Base-by-base conservation (phyloP, 2,113 vertebrate species). In the Tyrannus savana region DNA sequence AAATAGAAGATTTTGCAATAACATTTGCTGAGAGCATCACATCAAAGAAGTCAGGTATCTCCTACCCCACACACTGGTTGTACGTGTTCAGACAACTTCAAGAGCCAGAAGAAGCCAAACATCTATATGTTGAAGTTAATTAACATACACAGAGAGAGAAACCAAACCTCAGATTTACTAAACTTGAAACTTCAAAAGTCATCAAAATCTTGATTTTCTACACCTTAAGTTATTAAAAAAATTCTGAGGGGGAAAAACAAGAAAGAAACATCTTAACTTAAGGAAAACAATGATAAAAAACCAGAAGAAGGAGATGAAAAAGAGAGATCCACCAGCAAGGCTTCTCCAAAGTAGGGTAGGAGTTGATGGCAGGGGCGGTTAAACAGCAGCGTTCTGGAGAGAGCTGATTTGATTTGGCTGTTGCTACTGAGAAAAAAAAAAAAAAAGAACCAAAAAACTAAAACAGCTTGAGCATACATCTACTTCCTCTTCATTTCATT, bases 31-130 rank as follows among this genome's bases (percentile, higher is more conserved):
- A 53, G 7, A 78, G 21, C 11, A 53, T 37, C 25, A 2, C n/a
- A 79, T 37, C 23, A 68, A 79, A 50, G n/a, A 16, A 47, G 35
- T 15, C 49, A 10, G 73, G 53, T 33, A 25, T 71, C 31, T 27
- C 46, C 42, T 11, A 68, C 52, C n/a, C 41, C 80, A 47, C 3
- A 0, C 39, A 41, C 17, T 2, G 1, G 50, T 30, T 0, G 0
- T 25, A 52, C 1, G 0, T 5, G 19, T 50, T 67, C 83, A 69
- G 78, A 50, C 42, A 84, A 50, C 17, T 8, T 18, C 42, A 74
- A 39, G 47, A 81, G 41, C 33, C 10, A 49, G 10, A 69, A 63
- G 37, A 19, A 78, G 56, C 3, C 7, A 55, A 78, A 55, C 6
- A 56, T 6, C 52, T 56, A 19, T 8, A 9, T 7, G 14, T 2